A percentile compares a stretch with the other conserved stretches of the same genome.
These are phyloP conservation scores for Pipa parva DNA, from an alignment of 2,113 vertebrate species.

Conservation along the genomic window DNA sequence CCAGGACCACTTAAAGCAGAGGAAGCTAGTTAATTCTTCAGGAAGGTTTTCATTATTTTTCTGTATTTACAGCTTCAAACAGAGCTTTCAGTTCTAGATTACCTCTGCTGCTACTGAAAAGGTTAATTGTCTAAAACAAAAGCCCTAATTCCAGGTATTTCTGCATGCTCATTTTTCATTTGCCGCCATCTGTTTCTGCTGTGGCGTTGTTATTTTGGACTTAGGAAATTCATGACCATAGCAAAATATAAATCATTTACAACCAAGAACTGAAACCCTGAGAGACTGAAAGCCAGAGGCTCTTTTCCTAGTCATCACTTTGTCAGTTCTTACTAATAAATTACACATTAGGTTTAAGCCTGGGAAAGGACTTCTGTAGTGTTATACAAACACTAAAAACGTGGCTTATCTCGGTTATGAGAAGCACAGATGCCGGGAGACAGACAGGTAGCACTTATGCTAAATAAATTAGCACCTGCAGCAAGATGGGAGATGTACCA, in stretches of 20 bases:
- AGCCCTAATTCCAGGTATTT: conserved; percentile 3
- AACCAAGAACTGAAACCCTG: background rate
- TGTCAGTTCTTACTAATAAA: conserved; percentile 17
- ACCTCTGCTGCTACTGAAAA: background rate
- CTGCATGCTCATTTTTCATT: background rate
- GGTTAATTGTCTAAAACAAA: background rate
- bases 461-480: background rate
- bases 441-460: background rate
- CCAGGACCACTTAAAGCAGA: too few relatives aligned
- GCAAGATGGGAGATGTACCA: too few relatives aligned
- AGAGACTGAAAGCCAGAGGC: background rate
- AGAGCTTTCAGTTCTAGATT: background rate
- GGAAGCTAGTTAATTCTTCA: too few relatives aligned
- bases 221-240: conserved; percentile 14
- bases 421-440: background rate
- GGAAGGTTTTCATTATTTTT: background rate
- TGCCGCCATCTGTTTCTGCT: conserved; percentile 15
- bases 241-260: conserved; percentile 28
- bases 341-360: background rate
- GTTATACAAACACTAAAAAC: background rate
- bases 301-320: conserved; percentile 15
- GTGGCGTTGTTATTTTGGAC: conserved; percentile 16
- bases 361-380: background rate
- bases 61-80: background rate
- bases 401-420: background rate